Evolutionary conservation across 1,140 invertebrate species (phyloP), one percentile per base, ranked within the genome.

Genomic region (Schmidtea mediterranea): DNA sequence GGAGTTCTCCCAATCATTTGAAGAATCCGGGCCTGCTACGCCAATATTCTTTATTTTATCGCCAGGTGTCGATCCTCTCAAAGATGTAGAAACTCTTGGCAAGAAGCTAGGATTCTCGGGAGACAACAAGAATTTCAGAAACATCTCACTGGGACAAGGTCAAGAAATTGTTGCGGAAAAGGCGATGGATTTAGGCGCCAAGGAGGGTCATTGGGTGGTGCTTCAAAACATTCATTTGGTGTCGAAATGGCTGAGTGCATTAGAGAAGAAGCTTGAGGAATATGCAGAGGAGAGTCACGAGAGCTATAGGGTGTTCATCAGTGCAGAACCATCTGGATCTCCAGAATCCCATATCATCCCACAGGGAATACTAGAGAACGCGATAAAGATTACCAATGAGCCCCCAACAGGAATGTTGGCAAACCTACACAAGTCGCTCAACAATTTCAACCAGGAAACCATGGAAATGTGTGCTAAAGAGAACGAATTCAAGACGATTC

Each of bases 381-480:
- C 82, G 2, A 89, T 92, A 48, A 92, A 94, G 69, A 89, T 94
- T 37, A 90, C 84, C 1, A 90, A 90, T 62, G 86, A 92, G 62
- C 82, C 84, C 18, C 86, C 86, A 10, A 84, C 82, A 5, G 86
- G 46, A 16, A 90, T 92, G 80, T 78, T 76, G 67, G 84, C 84
- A 9, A 94, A 94, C 68, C 69, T 94, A 1, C 84, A 90, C 63
- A 89, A 89, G 66, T 82, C 84, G 0, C 60, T 92, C 18, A 80
- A 87, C 56, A 87, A 90, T 63, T 92, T 94, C 21, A 19, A 59
- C 13, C 55, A 90, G 69, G 84, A 90, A 62, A 87, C 82, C 0
- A 61, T 90, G 16, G 84, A 92, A 63, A 81, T 83, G 75, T 90
- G 83, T 57, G 76, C 79, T 23, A 82, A 87, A 62, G 84, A 92